A percentile compares a stretch with the other conserved stretches of the same genome.
These are phyloP conservation scores for Centroberyx gerrardi DNA, from an alignment of 2,797 vertebrate species.

Conservation along the genomic window DNA sequence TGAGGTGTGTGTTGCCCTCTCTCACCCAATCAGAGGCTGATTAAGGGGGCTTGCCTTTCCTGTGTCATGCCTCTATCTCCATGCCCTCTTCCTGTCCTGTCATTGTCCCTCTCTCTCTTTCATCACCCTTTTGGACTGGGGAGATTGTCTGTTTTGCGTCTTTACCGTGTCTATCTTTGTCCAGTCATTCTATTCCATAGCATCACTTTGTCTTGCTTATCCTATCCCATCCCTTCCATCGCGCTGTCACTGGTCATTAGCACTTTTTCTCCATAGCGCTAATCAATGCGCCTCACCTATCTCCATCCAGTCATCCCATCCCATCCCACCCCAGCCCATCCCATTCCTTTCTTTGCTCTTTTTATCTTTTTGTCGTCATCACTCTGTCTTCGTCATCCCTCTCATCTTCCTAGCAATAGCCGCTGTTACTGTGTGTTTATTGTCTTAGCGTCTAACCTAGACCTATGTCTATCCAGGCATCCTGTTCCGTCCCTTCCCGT, in stretches of 20 bases:
- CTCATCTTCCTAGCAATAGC: slow-evolving; percentile 40
- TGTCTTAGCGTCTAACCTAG: slow-evolving; percentile 55
- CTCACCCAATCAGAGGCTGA: slow-evolving; percentile 47
- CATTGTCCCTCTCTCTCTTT: neutral
- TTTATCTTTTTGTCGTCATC: slow-evolving; percentile 41
- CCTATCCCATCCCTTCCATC: slow-evolving; percentile 16
- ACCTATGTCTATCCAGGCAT: slow-evolving; percentile 59
- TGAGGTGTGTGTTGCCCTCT: slow-evolving; percentile 30
- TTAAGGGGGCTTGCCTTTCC: slow-evolving; percentile 61
- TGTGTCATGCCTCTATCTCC: slow-evolving; percentile 43
- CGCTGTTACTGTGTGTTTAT: slow-evolving; percentile 57
- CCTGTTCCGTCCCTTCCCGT: slow-evolving; percentile 46
- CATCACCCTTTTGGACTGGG: slow-evolving; percentile 16
- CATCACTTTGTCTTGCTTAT: slow-evolving; percentile 39
- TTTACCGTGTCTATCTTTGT: slow-evolving; percentile 43
- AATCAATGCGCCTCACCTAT: slow-evolving; percentile 21
- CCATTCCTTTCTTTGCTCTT: slow-evolving; percentile 21
- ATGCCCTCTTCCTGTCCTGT: slow-evolving; percentile 59
- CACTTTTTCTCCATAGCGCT: slow-evolving; percentile 32
- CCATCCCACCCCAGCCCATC: slow-evolving; percentile 18
- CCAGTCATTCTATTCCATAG: slow-evolving; percentile 45
- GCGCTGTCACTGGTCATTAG: slow-evolving; percentile 34
- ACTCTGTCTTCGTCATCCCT: slow-evolving; percentile 41
- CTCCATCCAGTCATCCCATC: slow-evolving; percentile 23
- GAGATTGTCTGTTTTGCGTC: slow-evolving; percentile 42